Base-by-base conservation (phyloP, 2,888 invertebrate genomes). In the Tenthredo notha region DNA sequence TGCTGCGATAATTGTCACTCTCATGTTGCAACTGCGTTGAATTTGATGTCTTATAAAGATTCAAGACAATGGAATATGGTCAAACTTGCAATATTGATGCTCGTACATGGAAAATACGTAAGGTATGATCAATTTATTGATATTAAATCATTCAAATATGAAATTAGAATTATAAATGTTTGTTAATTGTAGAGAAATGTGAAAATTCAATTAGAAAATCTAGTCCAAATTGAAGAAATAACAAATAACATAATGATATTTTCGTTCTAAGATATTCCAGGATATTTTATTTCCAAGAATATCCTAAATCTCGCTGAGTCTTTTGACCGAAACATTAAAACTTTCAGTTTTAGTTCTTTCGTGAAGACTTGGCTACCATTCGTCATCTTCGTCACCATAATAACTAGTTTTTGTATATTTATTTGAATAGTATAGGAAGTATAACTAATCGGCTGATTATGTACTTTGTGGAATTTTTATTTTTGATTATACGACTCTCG, bases 1-100 rank as follows among this genome's bases (percentile, higher is more conserved):
- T 97, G 96, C 92, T 99, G 98, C 93, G 99, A 99, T 94, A 99
- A 99, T 94, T 99, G 99, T 91, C 99, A 99, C 93, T 99, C 99
- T 0, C 99, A 99, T 93, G 99, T 99, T 47, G 99, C 99, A 0
- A 96, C 96, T 86, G 98, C 99, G 0, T 94, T 99, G 37, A 97
- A 98, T 93, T 94, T 97, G 77, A 99, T 99, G 99, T 95, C 95
- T 80, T 99, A 99, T 92, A 94, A 96, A 85, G 95, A 96, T 86
- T 96, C 95, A 74, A 95, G 94, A 33, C 96, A 94, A 84, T 99
- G 98, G 98, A 99, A 99, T 91, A 99, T 99, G 99, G 95, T 98
- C 0, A 97, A 97, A 92, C 94, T 99, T 78, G 97, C 97, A 50
- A 94, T 97, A 87, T 95, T 96, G 89, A 96, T 98, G 95, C 94